These are phyloP conservation scores for Blastobasis adustella DNA, from an alignment of 2,888 invertebrate genomes.

Conservation along the genomic window DNA sequence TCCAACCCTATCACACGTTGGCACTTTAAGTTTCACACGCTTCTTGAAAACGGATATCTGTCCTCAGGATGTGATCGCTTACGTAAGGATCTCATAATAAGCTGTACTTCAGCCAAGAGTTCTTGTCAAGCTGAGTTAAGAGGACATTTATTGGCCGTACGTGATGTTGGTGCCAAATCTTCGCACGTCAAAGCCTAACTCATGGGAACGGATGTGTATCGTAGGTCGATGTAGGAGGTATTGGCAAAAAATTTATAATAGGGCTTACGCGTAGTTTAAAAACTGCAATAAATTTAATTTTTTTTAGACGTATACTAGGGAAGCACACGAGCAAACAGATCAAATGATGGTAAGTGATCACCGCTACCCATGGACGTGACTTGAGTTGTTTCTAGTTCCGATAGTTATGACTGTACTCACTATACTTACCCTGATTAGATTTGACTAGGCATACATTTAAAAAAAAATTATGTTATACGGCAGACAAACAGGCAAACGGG, in stretches of 20 bases:
- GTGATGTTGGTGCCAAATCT: slow-evolving; percentile 50
- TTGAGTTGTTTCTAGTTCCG: too few species aligned
- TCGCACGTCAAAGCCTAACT: slow-evolving; percentile 14
- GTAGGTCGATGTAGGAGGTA: slow-evolving; percentile 22
- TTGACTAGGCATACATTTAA: too few species aligned
- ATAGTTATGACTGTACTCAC: too few species aligned
- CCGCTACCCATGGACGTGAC: not conserved
- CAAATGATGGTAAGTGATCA: too few species aligned
- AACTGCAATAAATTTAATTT: slow-evolving; percentile 8
- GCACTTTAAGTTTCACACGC: slow-evolving; percentile 38
- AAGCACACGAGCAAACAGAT: not conserved
- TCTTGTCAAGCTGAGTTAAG: slow-evolving; percentile 33
- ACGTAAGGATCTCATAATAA: slow-evolving; percentile 2
- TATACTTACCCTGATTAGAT: too few species aligned
- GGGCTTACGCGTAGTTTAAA: too few species aligned
- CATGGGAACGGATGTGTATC: slow-evolving; percentile 56
- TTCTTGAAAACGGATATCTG: slow-evolving; percentile 33
- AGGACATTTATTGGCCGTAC: slow-evolving; percentile 35
- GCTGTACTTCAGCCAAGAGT: slow-evolving; percentile 15
- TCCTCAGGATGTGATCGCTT: slow-evolving; percentile 38
- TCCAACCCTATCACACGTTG: too few species aligned
- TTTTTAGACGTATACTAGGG: not conserved
- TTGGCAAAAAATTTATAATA: slow-evolving; percentile 7
- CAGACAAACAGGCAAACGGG: too few species aligned
- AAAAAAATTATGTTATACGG: not conserved